Evolutionary conservation across 1,140 invertebrate genomes (phyloP), one percentile per base, ranked within the genome.

Genomic region (Drosophila triauraria): DNA sequence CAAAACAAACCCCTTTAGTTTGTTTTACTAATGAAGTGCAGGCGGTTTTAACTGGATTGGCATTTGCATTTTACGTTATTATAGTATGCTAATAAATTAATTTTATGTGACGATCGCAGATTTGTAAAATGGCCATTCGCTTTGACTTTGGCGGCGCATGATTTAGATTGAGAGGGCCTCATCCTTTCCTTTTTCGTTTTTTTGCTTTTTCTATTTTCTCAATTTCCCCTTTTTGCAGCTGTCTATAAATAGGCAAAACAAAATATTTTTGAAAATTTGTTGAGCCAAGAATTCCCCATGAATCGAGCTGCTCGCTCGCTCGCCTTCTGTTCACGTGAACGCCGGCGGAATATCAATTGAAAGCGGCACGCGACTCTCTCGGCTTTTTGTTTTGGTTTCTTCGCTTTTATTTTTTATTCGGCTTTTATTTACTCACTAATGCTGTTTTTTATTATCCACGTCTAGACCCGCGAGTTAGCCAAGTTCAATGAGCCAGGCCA

Each of bases 1-100:
- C 51, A 72, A 82, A 82, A 76, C 44, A 84, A 77, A 68, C 59
- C 48, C 32, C 44, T 44, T 64, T 35, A 72, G 84, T 88, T 87
- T 88, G 83, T 88, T 87, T 87, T 88, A 83, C 62, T 84, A 88
- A 88, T 87, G 77, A 87, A 67, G 53, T 84, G 84, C 72, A 88
- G 82, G 80, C 84, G 68, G 84, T 80, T 87, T 44, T 62, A 87
- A 87, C 84, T 78, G 78, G 84, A 88, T 87, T 75, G 64, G 15
- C 46, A 25, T 57, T 72, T 17, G 38, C 38, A 50, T 43, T 56
- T 20, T 38, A 8, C n/a, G 15, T 27, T 20, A 51, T 30, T 35
- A 61, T 54, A 56, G 32, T 53, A n/a, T 23, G 35, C 20, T 13
- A 50, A 72, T 72, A 71, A 72, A 71, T 72, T 72, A 60, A 59